Conservation (phyloP, 1,140 invertebrate genomes). For the Neodiprion pinetum region DNA sequence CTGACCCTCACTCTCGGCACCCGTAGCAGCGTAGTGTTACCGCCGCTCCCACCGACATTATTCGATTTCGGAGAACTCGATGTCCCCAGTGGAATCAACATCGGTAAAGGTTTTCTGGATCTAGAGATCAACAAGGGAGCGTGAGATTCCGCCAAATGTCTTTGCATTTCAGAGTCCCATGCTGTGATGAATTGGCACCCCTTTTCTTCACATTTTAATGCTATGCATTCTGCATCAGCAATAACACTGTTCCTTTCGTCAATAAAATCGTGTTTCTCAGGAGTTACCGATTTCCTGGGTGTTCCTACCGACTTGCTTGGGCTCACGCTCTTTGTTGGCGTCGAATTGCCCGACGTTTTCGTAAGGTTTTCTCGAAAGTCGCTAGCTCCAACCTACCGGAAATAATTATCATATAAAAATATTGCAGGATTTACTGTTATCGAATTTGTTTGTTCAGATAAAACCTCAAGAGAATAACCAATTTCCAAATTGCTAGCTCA, state of each 20-base stretch:
- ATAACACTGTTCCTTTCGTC: constrained; percentile 39
- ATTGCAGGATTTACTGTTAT: constrained; percentile 7
- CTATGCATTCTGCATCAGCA: constrained; percentile 52
- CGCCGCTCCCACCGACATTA: constrained; percentile 24
- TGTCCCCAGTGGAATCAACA: constrained; percentile 51
- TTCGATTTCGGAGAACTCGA: constrained; percentile 24
- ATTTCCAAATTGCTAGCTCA: background rate
- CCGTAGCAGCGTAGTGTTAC: constrained; percentile 44
- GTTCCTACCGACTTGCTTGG: constrained; percentile 3
- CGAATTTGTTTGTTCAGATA: background rate
- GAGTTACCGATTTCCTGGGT: constrained; percentile 26
- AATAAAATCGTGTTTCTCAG: constrained; percentile 29
- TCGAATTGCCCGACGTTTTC: constrained; percentile 19
- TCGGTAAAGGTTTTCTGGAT: constrained; percentile 49
- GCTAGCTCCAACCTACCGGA: constrained; percentile 51
- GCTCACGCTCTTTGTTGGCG: constrained; percentile 27
- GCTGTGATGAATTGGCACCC: constrained; percentile 64
- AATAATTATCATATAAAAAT: constrained; percentile 18
- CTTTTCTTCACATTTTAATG: constrained; percentile 55
- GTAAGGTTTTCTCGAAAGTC: constrained; percentile 46
- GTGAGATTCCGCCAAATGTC: constrained; percentile 54
- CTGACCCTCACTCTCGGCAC: constrained; percentile 53
- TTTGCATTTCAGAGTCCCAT: constrained; percentile 63
- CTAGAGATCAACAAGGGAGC: constrained; percentile 42
- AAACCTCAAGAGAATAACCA: constrained; percentile 10